Base-by-base conservation (phyloP, 2,113 vertebrate genomes). In the Ammodytes marinus region DNA sequence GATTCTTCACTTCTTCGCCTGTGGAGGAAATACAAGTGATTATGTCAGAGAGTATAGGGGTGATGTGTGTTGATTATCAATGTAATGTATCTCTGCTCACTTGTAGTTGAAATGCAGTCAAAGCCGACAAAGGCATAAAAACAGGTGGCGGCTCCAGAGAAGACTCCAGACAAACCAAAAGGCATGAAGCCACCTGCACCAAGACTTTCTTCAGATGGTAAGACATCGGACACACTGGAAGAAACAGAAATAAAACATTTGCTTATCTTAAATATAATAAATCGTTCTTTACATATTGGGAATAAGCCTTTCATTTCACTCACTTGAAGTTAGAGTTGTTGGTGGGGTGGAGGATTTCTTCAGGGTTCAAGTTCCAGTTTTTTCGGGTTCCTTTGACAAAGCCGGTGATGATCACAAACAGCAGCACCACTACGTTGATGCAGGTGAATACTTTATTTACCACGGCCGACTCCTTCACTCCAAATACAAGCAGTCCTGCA, bases 81-180 rank as follows among this genome's bases (percentile, higher is more conserved):
- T 10, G 64, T 2, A 9, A 42, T 46, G 47, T 77, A 14, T 11
- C 42, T 39, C 7, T 17, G 13, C 92, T 88, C 64, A 99, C 98
- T 98, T 95, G 98, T 98, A 12, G 98, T 99, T 66, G 98, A 97
- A 1, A 99, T 99, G 91, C 98, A 99, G 93, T 99, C 98, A 75
- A 99, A 99, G 17, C 98, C 98, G 47, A 99, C 96, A 0, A 99
- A 99, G 75, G 97, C 98, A 42, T 99, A 99, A 91, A 99, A 99
- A 80, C 98, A 99, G 0, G 97, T 99, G 1, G 98, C 98, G 19
- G 98, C 98, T 11, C 98, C 98, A 0, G 98, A 97, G 2, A 99
- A 95, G 53, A 99, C 97, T 13, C 98, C 98, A 0, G 91, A 86
- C 77, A 96, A 92, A 2, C 97, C 98, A 12, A 97, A 99, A 2